phyloP scores from a whole-genome alignment of 2,113 vertebrate genomes.

The Tringa solitaria region DNA sequence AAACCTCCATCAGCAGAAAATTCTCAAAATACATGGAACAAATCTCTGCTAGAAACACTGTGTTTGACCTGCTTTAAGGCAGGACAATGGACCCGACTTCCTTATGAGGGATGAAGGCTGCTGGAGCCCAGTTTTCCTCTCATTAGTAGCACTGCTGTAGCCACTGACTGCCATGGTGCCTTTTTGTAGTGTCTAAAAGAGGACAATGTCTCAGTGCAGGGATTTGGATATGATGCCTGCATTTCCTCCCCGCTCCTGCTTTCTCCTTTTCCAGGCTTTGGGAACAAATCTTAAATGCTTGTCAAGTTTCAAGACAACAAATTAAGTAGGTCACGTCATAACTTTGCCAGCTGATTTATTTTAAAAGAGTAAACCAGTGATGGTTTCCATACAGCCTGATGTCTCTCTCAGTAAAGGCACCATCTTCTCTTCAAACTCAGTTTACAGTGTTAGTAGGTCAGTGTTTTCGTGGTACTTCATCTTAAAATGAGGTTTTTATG shows the following conservation, averaged over 20 bases:
- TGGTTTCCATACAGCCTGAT: background rate
- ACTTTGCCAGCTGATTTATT: constrained; percentile 18
- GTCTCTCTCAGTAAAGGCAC: background rate
- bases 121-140: background rate
- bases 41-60: background rate
- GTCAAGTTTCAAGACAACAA: constrained; percentile 1
- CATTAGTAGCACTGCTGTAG: background rate
- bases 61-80: background rate
- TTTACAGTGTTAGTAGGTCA: background rate
- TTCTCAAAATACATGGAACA: background rate
- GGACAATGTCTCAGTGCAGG: rapidly evolving
- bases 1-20: background rate
- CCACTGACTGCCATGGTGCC: background rate
- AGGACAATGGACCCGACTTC: background rate
- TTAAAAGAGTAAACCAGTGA: background rate
- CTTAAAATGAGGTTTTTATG: background rate
- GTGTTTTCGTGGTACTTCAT: background rate
- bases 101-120: background rate
- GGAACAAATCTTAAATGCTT: background rate
- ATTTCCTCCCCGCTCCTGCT: background rate
- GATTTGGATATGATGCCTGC: background rate
- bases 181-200: background rate
- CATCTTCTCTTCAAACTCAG: background rate
- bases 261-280: background rate
- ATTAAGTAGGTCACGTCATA: background rate